Evolutionary conservation across 2,888 invertebrate species (phyloP).

Genomic region (Eurois occulta): DNA sequence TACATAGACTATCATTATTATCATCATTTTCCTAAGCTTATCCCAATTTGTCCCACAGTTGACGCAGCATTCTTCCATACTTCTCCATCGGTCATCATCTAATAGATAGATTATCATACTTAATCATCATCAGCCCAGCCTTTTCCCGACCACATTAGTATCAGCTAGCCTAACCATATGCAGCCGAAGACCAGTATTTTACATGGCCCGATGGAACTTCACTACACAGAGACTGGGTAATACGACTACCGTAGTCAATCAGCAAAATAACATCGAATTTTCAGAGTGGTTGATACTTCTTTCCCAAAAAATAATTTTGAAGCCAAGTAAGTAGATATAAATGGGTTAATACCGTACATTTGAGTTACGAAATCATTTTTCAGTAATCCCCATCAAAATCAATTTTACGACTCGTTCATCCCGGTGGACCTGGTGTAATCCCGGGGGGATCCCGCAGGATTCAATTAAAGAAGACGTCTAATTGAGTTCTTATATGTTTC

Average conservation of each 20-base stretch:
- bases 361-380: constrained; percentile 21
- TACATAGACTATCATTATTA: neutral
- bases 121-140: neutral
- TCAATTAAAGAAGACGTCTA: constrained; percentile 61
- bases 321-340: neutral
- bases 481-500: constrained; percentile 59
- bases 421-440: constrained; percentile 62
- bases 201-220: neutral
- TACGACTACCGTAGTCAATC: too few species aligned
- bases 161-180: neutral
- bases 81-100: neutral
- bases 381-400: constrained; percentile 59
- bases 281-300: neutral
- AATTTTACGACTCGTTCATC: constrained; percentile 65
- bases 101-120: neutral
- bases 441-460: constrained; percentile 48
- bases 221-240: neutral
- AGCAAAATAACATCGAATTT: neutral
- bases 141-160: neutral
- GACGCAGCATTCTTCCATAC: neutral
- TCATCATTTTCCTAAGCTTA: neutral
- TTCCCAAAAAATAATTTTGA: neutral
- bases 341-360: neutral
- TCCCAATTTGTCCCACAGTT: neutral
- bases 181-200: neutral